Base-by-base conservation (phyloP, 1,140 invertebrate species). In the Antheraea mylitta region DNA sequence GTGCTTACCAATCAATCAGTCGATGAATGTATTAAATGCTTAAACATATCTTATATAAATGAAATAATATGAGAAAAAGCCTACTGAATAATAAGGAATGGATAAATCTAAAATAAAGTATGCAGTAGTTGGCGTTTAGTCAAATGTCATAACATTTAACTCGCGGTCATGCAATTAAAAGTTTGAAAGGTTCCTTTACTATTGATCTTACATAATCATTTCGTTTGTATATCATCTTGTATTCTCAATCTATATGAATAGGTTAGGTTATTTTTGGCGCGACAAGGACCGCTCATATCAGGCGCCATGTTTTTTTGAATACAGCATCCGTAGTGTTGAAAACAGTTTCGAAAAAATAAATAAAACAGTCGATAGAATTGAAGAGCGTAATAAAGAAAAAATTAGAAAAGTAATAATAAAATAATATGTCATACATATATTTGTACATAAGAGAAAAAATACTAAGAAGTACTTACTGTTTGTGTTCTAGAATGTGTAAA, bases 1-100 rank as follows among this genome's bases (percentile, higher is more conserved):
- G 45, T 79, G 74, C 67, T 77, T 78, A 76, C 75, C 67, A 67
- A 77, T 77, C 80, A 78, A 80, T 85, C 82, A 87, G 85, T 89
- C 83, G 74, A 87, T 83, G 77, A 85, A 70, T 72, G 75, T 73
- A 76, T 67, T 87, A 87, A 89, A 89, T 90, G 84, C 86, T 89
- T 86, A 87, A 77, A 86, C 72, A 85, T 72, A 73, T 74, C 78
- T 81, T 84, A 78, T 78, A 78, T 78, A 74, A 61, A 72, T 84
- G 75, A 76, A 76, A 79, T 71, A 71, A 79, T 79, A 75, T 30
- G 70, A 72, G 73, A 82, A 74, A 71, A 78, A 80, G 71, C 77
- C 86, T 88, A 90, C 77, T 78, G 74, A 83, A 86, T 85, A 82
- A 84, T 85, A 88, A 89, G 83, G 86, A 90, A 91, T 90, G 85